Evolutionary conservation across 2,888 invertebrate species (phyloP), one percentile per base, ranked within the genome.

Genomic region (Pinctada fucata): DNA sequence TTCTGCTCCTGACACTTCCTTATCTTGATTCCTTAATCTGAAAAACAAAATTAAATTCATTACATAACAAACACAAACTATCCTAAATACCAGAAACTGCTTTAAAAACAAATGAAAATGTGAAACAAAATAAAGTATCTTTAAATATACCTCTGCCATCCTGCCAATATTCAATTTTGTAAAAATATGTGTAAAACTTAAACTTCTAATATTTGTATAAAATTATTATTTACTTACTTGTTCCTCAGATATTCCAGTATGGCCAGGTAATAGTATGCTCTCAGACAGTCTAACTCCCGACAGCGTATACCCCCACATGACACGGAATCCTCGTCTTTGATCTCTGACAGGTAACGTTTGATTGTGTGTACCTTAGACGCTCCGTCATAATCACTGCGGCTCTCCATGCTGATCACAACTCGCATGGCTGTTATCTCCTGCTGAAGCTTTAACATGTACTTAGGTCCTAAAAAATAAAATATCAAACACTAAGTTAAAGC

Each of bases 401-500:
- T 87, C 78, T 90, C 89, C 86, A 90, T 88, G 67, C 86, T 88
- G 71, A 90, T 88, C 70, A 90, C 83, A 0, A 90, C 89, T 10
- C 90, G 83, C 80, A 89, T 84, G 4, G 91, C 91, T 8, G 89
- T 89, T 68, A 89, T 87, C 82, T 91, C 89, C 69, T 90, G 89
- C 74, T 90, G 90, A 13, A 91, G 83, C 75, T 90, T 89, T 73
- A 89, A 75, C 47, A 90, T 83, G 80, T 90, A 89, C 77, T 89
- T 88, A 52, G 91, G 90, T 71, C 91, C 91, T 91, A 83, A 10
- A 86, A 84, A 68, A n/a, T 76, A 51, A 72, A 47, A 79, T 58
- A 58, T 58, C 58, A 58, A 58, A 31, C 31, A 31, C 31, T 31
- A 31, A 31, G 31, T 31, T 31, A 31, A 31, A 31, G 31, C 31